phyloP scores from a whole-genome alignment of 2,113 vertebrate species.

The Eurypyga helias region DNA sequence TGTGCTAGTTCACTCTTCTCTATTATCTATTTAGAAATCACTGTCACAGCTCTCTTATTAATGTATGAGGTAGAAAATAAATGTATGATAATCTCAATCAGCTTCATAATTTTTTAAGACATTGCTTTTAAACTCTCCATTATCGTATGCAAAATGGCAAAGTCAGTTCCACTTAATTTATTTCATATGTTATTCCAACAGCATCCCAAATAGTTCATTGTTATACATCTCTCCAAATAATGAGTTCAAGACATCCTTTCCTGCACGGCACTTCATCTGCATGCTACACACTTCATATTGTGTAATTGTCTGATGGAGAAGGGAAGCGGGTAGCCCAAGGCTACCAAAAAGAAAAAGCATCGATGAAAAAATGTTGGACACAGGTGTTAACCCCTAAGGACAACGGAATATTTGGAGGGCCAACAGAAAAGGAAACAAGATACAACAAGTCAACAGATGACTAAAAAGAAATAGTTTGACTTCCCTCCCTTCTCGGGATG shows the following conservation, averaged over 20 bases:
- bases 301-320: background rate
- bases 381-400: background rate
- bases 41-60: slow-evolving; percentile 41
- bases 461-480: background rate
- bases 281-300: background rate
- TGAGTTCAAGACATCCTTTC: slow-evolving; percentile 20
- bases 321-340: background rate
- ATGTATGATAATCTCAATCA: slow-evolving; percentile 66
- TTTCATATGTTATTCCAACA: slow-evolving; percentile 23
- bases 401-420: background rate
- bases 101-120: slow-evolving; percentile 34
- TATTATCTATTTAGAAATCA: slow-evolving; percentile 63
- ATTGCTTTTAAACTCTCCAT: slow-evolving; percentile 22
- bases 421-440: background rate
- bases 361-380: background rate
- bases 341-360: background rate
- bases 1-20: background rate
- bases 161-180: slow-evolving; percentile 52
- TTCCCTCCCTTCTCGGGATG: background rate
- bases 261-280: background rate
- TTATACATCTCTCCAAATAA: slow-evolving; percentile 26
- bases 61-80: slow-evolving; percentile 58
- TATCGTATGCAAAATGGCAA: slow-evolving; percentile 19
- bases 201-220: slow-evolving; percentile 36
- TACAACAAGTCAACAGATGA: background rate